A percentile compares a stretch with the other conserved stretches of the same genome.
Evolutionary conservation across 1,140 invertebrate species (phyloP).

Genomic region (Tetranychus cinnabarinus): DNA sequence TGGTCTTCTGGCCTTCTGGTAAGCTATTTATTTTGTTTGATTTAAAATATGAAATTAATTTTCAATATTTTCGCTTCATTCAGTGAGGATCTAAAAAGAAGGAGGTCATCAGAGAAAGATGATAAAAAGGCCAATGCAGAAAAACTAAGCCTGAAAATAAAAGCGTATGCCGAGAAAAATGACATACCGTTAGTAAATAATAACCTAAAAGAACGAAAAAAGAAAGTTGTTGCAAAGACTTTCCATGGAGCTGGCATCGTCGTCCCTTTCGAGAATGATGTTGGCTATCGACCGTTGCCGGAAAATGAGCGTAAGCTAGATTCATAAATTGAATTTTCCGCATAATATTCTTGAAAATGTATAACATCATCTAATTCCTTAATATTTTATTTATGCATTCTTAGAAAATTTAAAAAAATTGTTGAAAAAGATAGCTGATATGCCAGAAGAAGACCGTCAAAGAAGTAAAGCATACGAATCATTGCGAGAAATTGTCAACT

Average conservation of each 20-base stretch:
- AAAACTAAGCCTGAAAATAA: not conserved
- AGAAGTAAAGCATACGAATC: not conserved
- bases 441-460: not conserved
- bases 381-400: not conserved
- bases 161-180: not conserved
- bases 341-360: constrained; percentile 19
- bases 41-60: too few relatives aligned
- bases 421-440: not conserved
- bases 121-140: not conserved
- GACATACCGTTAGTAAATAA: not conserved
- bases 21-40: too few relatives aligned
- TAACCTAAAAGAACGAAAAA: constrained; percentile 32
- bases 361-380: not conserved
- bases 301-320: constrained; percentile 29
- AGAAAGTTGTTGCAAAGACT: constrained; percentile 43
- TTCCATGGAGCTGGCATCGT: constrained; percentile 69
- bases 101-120: constrained; percentile 7
- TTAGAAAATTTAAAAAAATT: not conserved
- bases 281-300: constrained; percentile 51
- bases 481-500: constrained; percentile 49
- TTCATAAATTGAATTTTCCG: not conserved
- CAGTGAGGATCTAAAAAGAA: too few relatives aligned
- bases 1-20: constrained; percentile 19
- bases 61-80: too few relatives aligned
- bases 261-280: constrained; percentile 51